Conservation (phyloP, 92 coral and sea anemone genomes). For the Palythoa caribaeorum region DNA sequence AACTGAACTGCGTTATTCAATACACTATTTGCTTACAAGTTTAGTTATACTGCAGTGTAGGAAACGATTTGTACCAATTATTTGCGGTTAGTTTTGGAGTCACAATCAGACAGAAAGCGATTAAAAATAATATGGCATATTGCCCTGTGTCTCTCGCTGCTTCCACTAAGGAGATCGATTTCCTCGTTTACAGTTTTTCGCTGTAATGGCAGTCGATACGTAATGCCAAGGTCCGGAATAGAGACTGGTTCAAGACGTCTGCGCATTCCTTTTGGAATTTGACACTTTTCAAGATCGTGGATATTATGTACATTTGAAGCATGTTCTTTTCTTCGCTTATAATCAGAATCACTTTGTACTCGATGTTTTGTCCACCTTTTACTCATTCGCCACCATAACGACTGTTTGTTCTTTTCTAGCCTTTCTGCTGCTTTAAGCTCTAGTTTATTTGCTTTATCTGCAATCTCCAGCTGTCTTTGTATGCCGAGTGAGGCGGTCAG, state of each 20-base stretch:
- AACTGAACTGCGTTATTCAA: too few relatives aligned
- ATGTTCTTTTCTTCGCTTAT: background rate
- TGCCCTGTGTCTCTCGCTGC: conserved; percentile 38
- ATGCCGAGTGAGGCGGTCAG: conserved; percentile 80
- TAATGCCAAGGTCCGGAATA: conserved; percentile 78
- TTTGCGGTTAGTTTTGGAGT: background rate
- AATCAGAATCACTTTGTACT: conserved; percentile 27
- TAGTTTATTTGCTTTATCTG: conserved; percentile 33
- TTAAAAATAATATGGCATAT: conserved; percentile 36
- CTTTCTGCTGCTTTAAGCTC: conserved; percentile 15
- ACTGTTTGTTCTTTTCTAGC: conserved; percentile 20
- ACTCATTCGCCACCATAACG: conserved; percentile 75
- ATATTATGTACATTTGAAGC: conserved; percentile 1
- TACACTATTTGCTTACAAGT: too few relatives aligned
- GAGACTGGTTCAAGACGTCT: conserved; percentile 58
- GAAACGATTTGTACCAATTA: background rate
- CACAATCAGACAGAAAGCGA: conserved; percentile 13
- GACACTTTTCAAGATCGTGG: conserved; percentile 14
- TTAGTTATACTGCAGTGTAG: too few relatives aligned
- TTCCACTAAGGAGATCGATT: background rate
- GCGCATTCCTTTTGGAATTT: conserved; percentile 60
- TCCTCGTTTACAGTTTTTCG: background rate
- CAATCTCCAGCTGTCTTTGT: conserved; percentile 24
- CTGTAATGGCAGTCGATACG: conserved; percentile 79
- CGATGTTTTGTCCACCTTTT: conserved; percentile 79